These are phyloP conservation scores for Cyaniris semiargus DNA, from an alignment of 2,888 invertebrate genomes.

Conservation along the genomic window DNA sequence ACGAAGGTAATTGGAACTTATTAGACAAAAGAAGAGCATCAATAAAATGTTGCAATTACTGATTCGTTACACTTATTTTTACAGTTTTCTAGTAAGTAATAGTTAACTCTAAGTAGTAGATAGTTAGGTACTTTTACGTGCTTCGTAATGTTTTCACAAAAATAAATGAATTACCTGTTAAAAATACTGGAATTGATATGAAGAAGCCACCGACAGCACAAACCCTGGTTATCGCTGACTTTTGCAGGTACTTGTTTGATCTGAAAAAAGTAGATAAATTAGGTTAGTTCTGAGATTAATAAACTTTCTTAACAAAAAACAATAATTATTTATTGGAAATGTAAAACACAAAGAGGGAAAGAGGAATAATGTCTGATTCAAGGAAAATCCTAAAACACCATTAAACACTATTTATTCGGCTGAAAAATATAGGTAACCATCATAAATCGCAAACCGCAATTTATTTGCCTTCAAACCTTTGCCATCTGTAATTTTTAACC, in stretches of 20 bases:
- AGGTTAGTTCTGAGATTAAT: no score
- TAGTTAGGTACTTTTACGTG: no score
- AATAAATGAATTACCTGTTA: conserved; percentile 84
- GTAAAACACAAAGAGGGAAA: no score
- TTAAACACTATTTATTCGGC: no score
- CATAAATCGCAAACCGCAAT: no score
- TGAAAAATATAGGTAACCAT: no score
- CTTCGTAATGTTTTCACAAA: neutral
- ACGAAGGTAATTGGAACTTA: neutral
- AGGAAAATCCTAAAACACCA: no score
- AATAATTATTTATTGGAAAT: no score
- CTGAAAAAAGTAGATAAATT: conserved; percentile 77
- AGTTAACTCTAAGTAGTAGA: neutral
- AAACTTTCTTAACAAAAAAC: no score
- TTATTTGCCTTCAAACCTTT: no score
- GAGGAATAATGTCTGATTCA: no score
- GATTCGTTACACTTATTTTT: neutral
- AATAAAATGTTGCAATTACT: neutral
- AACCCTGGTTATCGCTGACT: conserved; percentile 93
- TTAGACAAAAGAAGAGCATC: neutral
- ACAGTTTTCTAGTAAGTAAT: neutral
- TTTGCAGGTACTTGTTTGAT: conserved; percentile 94
- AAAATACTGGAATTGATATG: conserved; percentile 95
- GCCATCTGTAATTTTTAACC: no score
- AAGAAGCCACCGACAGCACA: conserved; percentile 97